These are phyloP conservation scores for Metalampra italica DNA, from an alignment of 2,888 invertebrate species.

Conservation along the genomic window DNA sequence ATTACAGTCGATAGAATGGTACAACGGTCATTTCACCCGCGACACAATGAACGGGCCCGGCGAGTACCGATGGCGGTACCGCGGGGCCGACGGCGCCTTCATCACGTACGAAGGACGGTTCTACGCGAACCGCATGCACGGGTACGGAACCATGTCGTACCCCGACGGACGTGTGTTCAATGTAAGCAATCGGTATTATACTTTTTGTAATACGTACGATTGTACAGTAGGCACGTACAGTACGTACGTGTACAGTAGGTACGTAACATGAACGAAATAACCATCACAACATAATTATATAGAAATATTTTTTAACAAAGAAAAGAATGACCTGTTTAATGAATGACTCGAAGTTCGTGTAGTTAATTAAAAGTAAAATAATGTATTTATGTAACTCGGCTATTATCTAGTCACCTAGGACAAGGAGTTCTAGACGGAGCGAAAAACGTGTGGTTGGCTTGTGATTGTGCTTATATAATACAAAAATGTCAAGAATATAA, in stretches of 20 bases:
- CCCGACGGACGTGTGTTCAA: conserved; percentile 58
- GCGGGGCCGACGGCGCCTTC: conserved; percentile 32
- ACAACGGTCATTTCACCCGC: conserved; percentile 54
- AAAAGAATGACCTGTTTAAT: too few species aligned
- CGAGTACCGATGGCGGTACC: conserved; percentile 56
- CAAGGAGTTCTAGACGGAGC: too few species aligned
- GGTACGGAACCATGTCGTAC: conserved; percentile 74
- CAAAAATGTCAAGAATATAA: too few species aligned
- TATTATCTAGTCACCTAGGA: too few species aligned
- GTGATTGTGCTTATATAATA: too few species aligned
- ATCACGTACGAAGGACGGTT: conserved; percentile 69
- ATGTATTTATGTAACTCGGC: too few species aligned
- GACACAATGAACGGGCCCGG: conserved; percentile 74
- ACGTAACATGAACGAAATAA: neutral
- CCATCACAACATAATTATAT: too few species aligned
- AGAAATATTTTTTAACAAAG: too few species aligned
- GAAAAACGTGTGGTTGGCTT: too few species aligned
- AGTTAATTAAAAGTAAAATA: too few species aligned
- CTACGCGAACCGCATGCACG: conserved; percentile 72
- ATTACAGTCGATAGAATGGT: conserved; percentile 59
- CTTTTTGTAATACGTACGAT: neutral
- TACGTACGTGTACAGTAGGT: neutral
- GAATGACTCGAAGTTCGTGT: too few species aligned
- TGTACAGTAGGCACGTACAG: too few species aligned
- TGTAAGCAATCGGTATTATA: conserved; percentile 28